Percentiles rank a stretch among this genome's conserved stretches.
Conservation (phyloP, 2,113 vertebrate species). For the Sturnus vulgaris region DNA sequence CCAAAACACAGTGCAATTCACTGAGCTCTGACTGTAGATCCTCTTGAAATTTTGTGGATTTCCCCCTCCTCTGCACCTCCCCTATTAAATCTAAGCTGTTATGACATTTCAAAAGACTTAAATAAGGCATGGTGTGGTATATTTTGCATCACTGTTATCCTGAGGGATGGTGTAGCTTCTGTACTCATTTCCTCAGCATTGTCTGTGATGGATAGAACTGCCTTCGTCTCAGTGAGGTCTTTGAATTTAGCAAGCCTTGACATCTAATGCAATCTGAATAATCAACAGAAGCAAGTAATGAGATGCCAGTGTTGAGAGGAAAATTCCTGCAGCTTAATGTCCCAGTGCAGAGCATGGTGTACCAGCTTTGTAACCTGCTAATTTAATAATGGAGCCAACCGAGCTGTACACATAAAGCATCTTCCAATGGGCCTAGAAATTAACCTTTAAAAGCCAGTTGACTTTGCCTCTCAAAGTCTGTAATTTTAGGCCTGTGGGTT, state of each 20-base stretch:
- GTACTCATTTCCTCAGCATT: background rate
- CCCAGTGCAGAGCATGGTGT: background rate
- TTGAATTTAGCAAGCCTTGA: constrained; percentile 37
- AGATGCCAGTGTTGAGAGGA: constrained; percentile 27
- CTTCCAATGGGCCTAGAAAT: background rate
- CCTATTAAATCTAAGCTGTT: background rate
- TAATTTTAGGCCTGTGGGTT: background rate
- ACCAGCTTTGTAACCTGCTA: constrained; percentile 15
- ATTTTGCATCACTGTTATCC: background rate
- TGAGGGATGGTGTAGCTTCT: background rate
- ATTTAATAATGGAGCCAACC: background rate
- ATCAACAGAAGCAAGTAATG: constrained; percentile 50
- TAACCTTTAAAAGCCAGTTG: background rate
- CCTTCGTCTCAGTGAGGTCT: constrained; percentile 3
- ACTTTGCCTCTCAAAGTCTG: background rate
- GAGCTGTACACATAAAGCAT: background rate
- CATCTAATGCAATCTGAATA: constrained; percentile 50
- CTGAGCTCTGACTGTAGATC: background rate
- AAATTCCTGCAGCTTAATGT: constrained; percentile 45
- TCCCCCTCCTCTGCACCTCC: background rate
- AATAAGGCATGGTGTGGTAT: background rate
- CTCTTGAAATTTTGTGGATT: background rate
- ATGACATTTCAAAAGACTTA: background rate
- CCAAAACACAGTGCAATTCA: background rate
- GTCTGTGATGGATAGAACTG: constrained; percentile 23